Conservation (phyloP, 2,113 vertebrate genomes). For the Gambusia affinis region DNA sequence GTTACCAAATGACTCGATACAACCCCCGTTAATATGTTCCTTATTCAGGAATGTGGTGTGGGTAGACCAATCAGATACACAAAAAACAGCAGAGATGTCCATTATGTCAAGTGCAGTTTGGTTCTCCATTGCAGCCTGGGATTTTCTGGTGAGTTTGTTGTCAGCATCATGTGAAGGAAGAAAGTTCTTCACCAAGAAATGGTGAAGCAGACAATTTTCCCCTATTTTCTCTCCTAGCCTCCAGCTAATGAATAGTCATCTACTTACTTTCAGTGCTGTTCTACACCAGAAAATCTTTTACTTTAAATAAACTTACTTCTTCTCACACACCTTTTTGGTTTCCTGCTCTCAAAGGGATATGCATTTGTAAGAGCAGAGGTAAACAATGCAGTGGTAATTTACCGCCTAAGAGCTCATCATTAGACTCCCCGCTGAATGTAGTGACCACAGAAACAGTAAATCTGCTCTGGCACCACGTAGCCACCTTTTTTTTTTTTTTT, state of each 20-base stretch:
- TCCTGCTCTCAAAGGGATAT: slow-evolving; percentile 23
- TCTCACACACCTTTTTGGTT: slow-evolving; percentile 4
- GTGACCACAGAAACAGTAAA: slow-evolving; percentile 63
- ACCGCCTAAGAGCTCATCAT: slow-evolving; percentile 67
- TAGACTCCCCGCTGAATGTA: slow-evolving; percentile 56
- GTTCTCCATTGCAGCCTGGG: slow-evolving; percentile 32
- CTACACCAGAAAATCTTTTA: slow-evolving; percentile 41
- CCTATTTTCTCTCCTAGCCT: slow-evolving; percentile 42
- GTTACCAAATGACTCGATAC: no score
- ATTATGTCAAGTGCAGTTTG: slow-evolving; percentile 19
- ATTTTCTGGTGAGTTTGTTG: slow-evolving; percentile 46
- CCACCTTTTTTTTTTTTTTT: not conserved
- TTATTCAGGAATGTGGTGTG: slow-evolving; percentile 1
- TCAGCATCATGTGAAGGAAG: slow-evolving; percentile 42
- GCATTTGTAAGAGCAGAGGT: slow-evolving; percentile 49
- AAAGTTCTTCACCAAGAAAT: slow-evolving; percentile 41
- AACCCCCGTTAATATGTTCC: not conserved
- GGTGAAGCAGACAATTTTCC: slow-evolving; percentile 33
- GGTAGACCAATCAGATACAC: not conserved
- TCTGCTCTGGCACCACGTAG: slow-evolving; percentile 56
- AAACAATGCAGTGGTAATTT: slow-evolving; percentile 70
- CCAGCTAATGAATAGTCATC: slow-evolving; percentile 50
- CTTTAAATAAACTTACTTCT: slow-evolving; percentile 43
- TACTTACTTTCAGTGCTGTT: slow-evolving; percentile 35
- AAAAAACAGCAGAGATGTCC: slow-evolving; percentile 18